Percentiles rank a stretch among this genome's conserved stretches.
phyloP scores from a whole-genome alignment of 2,888 invertebrate species.

The Mayetiola destructor region DNA sequence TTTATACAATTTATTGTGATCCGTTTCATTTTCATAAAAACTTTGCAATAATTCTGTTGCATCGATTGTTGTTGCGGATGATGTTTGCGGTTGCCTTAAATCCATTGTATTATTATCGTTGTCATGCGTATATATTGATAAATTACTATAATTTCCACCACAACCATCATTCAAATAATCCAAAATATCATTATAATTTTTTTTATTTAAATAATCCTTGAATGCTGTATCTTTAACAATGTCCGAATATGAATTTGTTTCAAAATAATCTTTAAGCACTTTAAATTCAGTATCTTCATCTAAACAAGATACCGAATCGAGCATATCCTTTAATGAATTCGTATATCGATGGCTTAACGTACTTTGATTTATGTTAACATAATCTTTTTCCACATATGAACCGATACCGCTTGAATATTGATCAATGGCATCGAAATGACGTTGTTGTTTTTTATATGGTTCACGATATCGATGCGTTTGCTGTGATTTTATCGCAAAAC shows the following conservation, averaged over 20 bases:
- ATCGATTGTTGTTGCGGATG: background rate
- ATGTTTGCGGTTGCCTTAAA: too few species aligned
- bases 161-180: slow-evolving; percentile 27
- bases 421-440: background rate
- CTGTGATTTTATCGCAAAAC: background rate
- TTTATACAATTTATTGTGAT: background rate
- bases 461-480: background rate
- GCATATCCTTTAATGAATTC: slow-evolving; percentile 13
- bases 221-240: slow-evolving; percentile 33
- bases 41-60: background rate
- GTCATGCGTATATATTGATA: too few species aligned
- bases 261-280: slow-evolving; percentile 31
- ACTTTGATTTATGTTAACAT: background rate
- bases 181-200: slow-evolving; percentile 32
- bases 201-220: slow-evolving; percentile 31
- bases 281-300: slow-evolving; percentile 32
- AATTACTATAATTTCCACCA: background rate
- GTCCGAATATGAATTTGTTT: slow-evolving; percentile 33
- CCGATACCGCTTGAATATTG: background rate
- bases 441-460: background rate
- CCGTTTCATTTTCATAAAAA: slow-evolving; percentile 5
- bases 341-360: background rate
- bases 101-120: background rate
- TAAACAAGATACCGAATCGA: slow-evolving; percentile 27
- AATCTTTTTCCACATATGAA: slow-evolving; percentile 16